Percentiles rank a stretch among this genome's conserved stretches.
Evolutionary conservation across 2,888 invertebrate species (phyloP).

Genomic region (Charanyca ferruginea): DNA sequence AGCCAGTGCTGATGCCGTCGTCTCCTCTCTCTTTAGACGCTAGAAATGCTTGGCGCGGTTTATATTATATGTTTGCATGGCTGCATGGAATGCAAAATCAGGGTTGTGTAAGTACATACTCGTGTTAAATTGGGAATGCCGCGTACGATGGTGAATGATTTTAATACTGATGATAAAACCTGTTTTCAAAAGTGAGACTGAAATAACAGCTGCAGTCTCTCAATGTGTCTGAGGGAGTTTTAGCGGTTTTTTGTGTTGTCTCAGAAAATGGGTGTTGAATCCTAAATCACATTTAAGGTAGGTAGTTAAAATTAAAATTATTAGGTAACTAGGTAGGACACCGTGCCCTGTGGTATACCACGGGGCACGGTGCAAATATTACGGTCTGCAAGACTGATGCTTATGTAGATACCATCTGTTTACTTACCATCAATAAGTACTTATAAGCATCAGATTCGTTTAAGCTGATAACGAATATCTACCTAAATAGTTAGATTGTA

Average conservation of each 20-base stretch:
- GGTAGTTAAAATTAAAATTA: too few species aligned
- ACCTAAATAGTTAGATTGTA: background rate
- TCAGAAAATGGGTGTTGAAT: too few species aligned
- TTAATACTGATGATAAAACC: background rate
- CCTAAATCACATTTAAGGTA: too few species aligned
- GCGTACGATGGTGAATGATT: background rate
- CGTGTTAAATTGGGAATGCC: background rate
- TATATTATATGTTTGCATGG: constrained; percentile 7
- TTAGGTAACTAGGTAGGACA: too few species aligned
- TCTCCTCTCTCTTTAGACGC: constrained; percentile 37
- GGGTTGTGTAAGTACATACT: background rate
- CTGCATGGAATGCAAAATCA: background rate
- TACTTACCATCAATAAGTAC: too few species aligned
- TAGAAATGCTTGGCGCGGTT: constrained; percentile 17
- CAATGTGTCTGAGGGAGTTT: background rate
- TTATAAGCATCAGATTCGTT: too few species aligned
- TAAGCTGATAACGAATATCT: background rate
- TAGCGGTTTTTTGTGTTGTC: too few species aligned
- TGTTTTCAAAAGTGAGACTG: background rate
- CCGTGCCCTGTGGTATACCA: too few species aligned
- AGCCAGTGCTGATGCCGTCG: constrained; percentile 2
- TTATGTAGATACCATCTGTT: too few species aligned
- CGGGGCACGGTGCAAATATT: too few species aligned
- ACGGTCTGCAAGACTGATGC: too few species aligned
- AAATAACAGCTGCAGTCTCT: background rate